phyloP scores from a whole-genome alignment of 92 coral and sea anemone species.

The Zoanthus sansibaricus region DNA sequence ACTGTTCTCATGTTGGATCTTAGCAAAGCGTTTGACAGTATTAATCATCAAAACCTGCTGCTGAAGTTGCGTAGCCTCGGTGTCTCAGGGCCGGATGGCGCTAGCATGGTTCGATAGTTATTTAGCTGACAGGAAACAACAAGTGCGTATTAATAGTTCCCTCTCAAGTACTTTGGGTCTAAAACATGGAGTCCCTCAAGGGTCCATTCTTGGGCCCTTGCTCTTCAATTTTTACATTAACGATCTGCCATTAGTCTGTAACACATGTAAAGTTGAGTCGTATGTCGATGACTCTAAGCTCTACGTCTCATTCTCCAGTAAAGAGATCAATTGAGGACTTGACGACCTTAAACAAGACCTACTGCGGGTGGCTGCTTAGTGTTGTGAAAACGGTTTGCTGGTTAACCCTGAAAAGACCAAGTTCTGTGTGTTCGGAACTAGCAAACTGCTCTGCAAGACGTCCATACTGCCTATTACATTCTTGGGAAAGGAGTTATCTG shows the following conservation, averaged over 20 bases:
- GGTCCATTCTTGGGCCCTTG: constrained; percentile 18
- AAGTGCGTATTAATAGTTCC: constrained; percentile 22
- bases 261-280: constrained; percentile 25
- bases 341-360: constrained; percentile 25
- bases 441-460: constrained; percentile 26
- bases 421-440: constrained; percentile 41
- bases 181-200: constrained; percentile 30
- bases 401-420: constrained; percentile 29
- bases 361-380: constrained; percentile 18
- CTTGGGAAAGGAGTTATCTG: constrained; percentile 43
- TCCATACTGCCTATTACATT: constrained; percentile 33
- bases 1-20: constrained; percentile 28
- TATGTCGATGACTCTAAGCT: constrained; percentile 31
- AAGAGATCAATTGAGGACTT: constrained; percentile 22
- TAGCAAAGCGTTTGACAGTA: constrained; percentile 40
- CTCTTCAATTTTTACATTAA: constrained; percentile 33
- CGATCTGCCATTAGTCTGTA: constrained; percentile 33
- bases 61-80: constrained; percentile 13
- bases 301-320: constrained; percentile 20
- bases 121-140: constrained; percentile 13
- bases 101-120: constrained; percentile 26
- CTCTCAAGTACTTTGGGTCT: neutral
- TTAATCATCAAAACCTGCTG: constrained; percentile 19
- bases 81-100: constrained; percentile 10
- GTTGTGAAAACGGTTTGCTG: constrained; percentile 10